These are phyloP conservation scores for Centropus bengalensis DNA, from an alignment of 2,113 vertebrate species.

Conservation along the genomic window DNA sequence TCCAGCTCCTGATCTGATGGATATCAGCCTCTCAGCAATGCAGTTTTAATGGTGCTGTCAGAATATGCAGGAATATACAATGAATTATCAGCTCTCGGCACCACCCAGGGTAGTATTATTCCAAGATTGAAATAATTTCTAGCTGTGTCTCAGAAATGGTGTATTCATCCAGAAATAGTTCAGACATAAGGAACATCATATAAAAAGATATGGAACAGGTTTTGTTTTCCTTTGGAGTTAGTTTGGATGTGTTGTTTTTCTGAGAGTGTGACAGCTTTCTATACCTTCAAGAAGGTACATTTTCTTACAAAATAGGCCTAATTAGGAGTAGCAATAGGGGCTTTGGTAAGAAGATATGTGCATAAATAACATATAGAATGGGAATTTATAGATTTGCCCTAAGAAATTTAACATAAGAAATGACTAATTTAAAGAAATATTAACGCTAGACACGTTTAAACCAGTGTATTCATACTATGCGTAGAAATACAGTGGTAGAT, in stretches of 20 bases:
- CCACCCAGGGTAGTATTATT: background rate
- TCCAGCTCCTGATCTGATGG: background rate
- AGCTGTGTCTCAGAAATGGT: background rate
- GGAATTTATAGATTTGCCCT: background rate
- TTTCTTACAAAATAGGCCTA: background rate
- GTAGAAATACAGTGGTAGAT: conserved; percentile 31
- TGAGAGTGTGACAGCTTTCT: background rate
- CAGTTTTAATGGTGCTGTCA: background rate
- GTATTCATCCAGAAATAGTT: background rate
- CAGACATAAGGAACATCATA: background rate
- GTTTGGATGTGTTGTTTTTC: background rate
- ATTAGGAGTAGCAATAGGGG: background rate
- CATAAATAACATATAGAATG: background rate
- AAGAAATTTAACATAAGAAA: background rate
- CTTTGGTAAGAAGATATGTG: background rate
- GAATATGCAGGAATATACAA: rapidly evolving
- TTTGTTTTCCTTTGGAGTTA: background rate
- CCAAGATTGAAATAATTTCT: background rate
- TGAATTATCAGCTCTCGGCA: background rate
- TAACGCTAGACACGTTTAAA: background rate
- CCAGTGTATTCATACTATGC: background rate
- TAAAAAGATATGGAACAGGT: background rate
- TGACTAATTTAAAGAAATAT: background rate
- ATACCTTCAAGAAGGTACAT: background rate
- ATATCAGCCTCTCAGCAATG: background rate